phyloP scores from a whole-genome alignment of 2,888 invertebrate genomes.

The Zelleria hepariella region DNA sequence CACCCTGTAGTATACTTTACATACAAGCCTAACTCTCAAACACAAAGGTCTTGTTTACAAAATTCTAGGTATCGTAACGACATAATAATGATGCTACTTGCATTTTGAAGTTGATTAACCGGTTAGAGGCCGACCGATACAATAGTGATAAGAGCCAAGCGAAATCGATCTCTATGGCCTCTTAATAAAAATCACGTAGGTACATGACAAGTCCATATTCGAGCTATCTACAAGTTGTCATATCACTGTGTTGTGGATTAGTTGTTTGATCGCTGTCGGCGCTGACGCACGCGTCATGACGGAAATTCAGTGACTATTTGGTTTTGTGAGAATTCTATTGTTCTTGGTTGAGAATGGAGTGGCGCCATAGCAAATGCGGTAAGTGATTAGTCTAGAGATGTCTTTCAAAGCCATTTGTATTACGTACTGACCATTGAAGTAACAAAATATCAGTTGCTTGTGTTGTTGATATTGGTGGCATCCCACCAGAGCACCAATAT shows the following conservation, averaged over 20 bases:
- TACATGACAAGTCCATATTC: no score
- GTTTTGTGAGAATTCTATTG: background rate
- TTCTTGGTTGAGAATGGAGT: conserved; percentile 29
- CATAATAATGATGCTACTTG: no score
- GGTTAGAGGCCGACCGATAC: background rate
- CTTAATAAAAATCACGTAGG: background rate
- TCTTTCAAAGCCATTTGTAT: background rate
- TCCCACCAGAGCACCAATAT: no score
- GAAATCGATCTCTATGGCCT: background rate
- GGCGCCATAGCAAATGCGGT: conserved; percentile 24
- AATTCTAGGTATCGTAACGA: no score
- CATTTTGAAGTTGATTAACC: background rate
- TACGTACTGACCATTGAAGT: no score
- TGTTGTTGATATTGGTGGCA: no score
- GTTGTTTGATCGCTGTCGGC: background rate
- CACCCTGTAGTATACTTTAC: no score
- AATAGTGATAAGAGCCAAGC: background rate
- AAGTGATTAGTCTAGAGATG: conserved; percentile 5
- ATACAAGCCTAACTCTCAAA: no score
- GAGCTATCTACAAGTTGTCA: background rate
- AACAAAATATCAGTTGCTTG: no score
- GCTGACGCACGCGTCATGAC: background rate
- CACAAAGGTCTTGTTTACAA: no score
- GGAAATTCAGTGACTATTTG: background rate
- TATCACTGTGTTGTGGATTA: background rate